Conservation (phyloP, 2,797 vertebrate genomes). For the Dendrocincla fuliginosa region DNA sequence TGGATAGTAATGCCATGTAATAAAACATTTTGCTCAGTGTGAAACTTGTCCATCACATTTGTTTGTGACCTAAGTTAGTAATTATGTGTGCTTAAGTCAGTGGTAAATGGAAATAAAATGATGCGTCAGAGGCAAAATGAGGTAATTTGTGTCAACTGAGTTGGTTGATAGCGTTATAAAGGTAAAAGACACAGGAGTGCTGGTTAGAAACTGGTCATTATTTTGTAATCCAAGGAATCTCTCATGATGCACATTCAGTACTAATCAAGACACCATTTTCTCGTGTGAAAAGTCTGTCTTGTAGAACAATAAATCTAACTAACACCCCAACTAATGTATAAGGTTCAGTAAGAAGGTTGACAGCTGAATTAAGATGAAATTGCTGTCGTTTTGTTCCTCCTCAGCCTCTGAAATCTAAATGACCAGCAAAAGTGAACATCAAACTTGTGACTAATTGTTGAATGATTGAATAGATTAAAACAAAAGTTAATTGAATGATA, state of each 20-base stretch:
- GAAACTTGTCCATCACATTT: constrained; percentile 63
- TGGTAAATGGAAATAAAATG: constrained; percentile 68
- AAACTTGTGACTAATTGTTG: neutral
- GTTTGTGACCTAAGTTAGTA: constrained; percentile 70
- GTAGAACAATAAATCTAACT: constrained; percentile 49
- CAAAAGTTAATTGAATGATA: neutral
- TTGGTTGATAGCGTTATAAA: constrained; percentile 67
- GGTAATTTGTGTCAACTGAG: constrained; percentile 63
- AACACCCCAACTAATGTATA: constrained; percentile 13
- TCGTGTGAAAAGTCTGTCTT: neutral
- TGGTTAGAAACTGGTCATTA: constrained; percentile 66
- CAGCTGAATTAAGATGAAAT: constrained; percentile 17
- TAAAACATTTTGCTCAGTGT: constrained; percentile 70
- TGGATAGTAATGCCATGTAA: constrained; percentile 54
- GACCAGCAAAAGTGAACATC: neutral
- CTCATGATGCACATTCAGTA: constrained; percentile 61
- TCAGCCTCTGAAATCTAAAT: neutral
- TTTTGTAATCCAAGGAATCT: constrained; percentile 61
- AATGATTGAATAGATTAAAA: neutral
- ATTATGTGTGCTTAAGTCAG: constrained; percentile 68
- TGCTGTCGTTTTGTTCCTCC: neutral
- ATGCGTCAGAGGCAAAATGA: constrained; percentile 58
- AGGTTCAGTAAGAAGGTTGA: constrained; percentile 32
- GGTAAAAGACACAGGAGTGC: constrained; percentile 56
- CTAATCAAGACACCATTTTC: constrained; percentile 54